Base-by-base conservation (phyloP, 2,113 vertebrate genomes). In the Castor canadensis region DNA sequence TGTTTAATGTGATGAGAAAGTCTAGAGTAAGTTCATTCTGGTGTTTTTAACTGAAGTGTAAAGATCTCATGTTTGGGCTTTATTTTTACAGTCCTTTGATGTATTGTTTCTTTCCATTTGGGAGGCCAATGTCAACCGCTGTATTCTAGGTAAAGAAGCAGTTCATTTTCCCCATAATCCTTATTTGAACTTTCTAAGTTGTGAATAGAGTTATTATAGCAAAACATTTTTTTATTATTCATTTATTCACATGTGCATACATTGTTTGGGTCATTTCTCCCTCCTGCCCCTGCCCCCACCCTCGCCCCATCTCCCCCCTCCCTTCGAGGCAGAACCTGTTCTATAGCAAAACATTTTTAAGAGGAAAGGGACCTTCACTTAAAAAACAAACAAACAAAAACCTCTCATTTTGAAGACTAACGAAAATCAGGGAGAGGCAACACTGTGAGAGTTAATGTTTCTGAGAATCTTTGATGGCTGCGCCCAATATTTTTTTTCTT, bases 161-260 rank as follows among this genome's bases (percentile, higher is more conserved):
- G 4, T 35, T 89, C 4, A 5, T 77, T 26, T 85, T 94, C 2
- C 77, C 62, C 45, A 1, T 66, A 95, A 91, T 52, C 54, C 28
- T 91, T 96, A 87, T 76, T 81, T 90, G 93, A 92, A 95, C 16
- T 43, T 83, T 94, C 62, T 83, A 96, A 97, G 84, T 97, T 96
- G 81, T 87, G 35, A 85, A 95, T 80, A 85, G 54, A 97, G 80
- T 97, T 97, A 94, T 92, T 92, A 83, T 43, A 95, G 69, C 49
- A 47, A 96, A 49, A 40, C 7, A 73, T 30, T 94, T 97, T 96
- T 56, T 24, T 62, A 9, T 62, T 60, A n/a, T n/a, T n/a, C n/a
- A n/a, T n/a, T n/a, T n/a, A n/a, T n/a, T n/a, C n/a, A n/a, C n/a
- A n/a, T n/a, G n/a, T n/a, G n/a, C n/a, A n/a, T n/a, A n/a, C n/a